These are phyloP conservation scores for Euproctis similis DNA, from an alignment of 2,888 invertebrate genomes.

Conservation along the genomic window DNA sequence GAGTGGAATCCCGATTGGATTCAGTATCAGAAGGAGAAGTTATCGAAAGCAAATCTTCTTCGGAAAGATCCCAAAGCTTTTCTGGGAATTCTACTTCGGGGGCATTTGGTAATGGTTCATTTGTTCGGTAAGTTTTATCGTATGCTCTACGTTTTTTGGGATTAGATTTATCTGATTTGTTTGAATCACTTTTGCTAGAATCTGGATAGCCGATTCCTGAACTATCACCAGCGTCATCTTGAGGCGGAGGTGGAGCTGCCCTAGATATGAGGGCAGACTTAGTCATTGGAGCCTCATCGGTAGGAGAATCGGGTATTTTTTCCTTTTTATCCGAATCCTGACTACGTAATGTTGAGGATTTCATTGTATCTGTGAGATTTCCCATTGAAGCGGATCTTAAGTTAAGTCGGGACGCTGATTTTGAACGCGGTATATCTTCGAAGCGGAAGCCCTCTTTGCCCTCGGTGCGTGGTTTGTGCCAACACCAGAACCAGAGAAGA, in stretches of 20 bases:
- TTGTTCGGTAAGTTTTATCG: conserved; percentile 88
- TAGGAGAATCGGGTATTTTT: conserved; percentile 52
- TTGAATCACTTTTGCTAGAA: conserved; percentile 66
- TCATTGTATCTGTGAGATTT: conserved; percentile 68
- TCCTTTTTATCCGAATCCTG: conserved; percentile 50
- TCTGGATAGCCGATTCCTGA: conserved; percentile 72
- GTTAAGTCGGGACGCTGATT: conserved; percentile 76
- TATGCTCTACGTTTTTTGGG: conserved; percentile 82
- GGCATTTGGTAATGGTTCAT: conserved; percentile 85
- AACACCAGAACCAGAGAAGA: conserved; percentile 79
- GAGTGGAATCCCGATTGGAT: conserved; percentile 73
- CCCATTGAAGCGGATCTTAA: conserved; percentile 71
- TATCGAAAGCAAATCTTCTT: conserved; percentile 76
- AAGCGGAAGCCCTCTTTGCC: conserved; percentile 76
- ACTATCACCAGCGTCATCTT: conserved; percentile 55
- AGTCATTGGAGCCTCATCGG: conserved; percentile 47
- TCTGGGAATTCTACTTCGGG: conserved; percentile 88
- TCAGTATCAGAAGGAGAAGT: conserved; percentile 76
- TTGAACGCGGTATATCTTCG: conserved; percentile 72
- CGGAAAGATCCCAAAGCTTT: conserved; percentile 85
- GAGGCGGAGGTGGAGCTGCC: conserved; percentile 46
- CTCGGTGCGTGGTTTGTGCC: conserved; percentile 73
- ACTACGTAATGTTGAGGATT: conserved; percentile 57
- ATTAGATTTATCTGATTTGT: conserved; percentile 70
- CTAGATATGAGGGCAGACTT: conserved; percentile 33